phyloP scores from a whole-genome alignment of 2,113 vertebrate species.

The Phalacrocorax brasilianus region DNA sequence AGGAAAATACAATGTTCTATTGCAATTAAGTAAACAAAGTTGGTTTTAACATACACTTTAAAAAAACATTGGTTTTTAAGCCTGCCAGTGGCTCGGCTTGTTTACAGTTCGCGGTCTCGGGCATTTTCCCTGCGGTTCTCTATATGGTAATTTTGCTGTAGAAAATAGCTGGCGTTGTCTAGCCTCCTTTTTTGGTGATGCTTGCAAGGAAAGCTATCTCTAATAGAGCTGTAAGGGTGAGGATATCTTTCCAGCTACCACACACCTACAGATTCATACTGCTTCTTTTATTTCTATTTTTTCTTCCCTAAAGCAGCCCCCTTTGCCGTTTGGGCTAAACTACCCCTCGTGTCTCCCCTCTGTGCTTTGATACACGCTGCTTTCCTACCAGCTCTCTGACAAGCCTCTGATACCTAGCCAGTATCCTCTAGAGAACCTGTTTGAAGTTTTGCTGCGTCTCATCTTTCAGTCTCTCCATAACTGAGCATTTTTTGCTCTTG shows the following conservation, averaged over 20 bases:
- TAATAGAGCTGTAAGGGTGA: neutral
- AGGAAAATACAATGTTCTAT: slow-evolving; percentile 47
- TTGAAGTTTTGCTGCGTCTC: neutral
- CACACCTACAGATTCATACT: neutral
- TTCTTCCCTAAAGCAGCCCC: neutral
- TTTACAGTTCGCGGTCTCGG: slow-evolving; percentile 1
- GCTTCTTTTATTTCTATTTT: neutral
- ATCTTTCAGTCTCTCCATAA: neutral
- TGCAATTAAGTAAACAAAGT: slow-evolving; percentile 50
- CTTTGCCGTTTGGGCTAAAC: neutral
- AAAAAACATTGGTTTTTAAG: slow-evolving; percentile 54
- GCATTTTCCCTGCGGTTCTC: slow-evolving; percentile 41
- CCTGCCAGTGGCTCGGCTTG: slow-evolving; percentile 37
- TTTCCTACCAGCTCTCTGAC: neutral
- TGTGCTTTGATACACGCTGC: neutral
- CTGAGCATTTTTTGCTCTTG: neutral
- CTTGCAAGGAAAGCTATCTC: neutral
- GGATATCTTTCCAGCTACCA: neutral
- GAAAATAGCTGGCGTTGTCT: slow-evolving; percentile 22
- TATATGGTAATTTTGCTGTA: slow-evolving; percentile 18
- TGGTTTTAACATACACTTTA: slow-evolving; percentile 28
- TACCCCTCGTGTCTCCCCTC: neutral
- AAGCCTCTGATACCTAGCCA: neutral
- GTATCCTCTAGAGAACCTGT: neutral
- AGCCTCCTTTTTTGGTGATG: neutral